These are phyloP conservation scores for Lasioglossum figueresi DNA, from an alignment of 2,888 invertebrate genomes.

Conservation along the genomic window DNA sequence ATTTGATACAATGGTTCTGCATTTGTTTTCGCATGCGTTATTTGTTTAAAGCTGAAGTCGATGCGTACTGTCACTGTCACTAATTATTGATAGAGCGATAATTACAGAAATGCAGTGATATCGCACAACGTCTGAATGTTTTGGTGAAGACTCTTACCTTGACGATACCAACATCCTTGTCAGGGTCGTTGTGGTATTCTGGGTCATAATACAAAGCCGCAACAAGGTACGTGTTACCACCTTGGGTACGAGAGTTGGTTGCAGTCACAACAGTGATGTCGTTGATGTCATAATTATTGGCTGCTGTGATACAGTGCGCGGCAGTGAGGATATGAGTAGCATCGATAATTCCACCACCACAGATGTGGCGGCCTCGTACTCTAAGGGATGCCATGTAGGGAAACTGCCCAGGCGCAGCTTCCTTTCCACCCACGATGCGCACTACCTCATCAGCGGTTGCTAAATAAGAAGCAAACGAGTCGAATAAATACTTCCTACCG, in stretches of 20 bases:
- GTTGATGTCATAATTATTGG: neutral
- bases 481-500: neutral
- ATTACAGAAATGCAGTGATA: too few relatives aligned
- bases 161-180: conserved; percentile 56
- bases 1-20: too few relatives aligned
- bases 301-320: conserved; percentile 58
- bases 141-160: conserved; percentile 13
- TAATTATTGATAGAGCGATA: too few relatives aligned
- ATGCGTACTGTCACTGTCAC: too few relatives aligned
- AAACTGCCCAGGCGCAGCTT: conserved; percentile 52
- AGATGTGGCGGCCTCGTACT: conserved; percentile 31
- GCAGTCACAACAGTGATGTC: conserved; percentile 26
- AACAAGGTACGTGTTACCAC: conserved; percentile 39
- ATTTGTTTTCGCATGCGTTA: too few relatives aligned
- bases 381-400: conserved; percentile 61
- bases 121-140: neutral
- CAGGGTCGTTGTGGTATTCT: conserved; percentile 1
- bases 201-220: conserved; percentile 11
- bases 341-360: conserved; percentile 61
- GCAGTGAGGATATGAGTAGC: conserved; percentile 58
- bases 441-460: conserved; percentile 32
- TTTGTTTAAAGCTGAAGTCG: too few relatives aligned
- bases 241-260: conserved; percentile 19
- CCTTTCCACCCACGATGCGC: conserved; percentile 45
- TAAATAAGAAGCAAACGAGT: conserved; percentile 1